Percentiles rank a stretch among this genome's conserved stretches.
Evolutionary conservation across 2,113 vertebrate genomes (phyloP).

Genomic region (Forbesichthys papilliferus): DNA sequence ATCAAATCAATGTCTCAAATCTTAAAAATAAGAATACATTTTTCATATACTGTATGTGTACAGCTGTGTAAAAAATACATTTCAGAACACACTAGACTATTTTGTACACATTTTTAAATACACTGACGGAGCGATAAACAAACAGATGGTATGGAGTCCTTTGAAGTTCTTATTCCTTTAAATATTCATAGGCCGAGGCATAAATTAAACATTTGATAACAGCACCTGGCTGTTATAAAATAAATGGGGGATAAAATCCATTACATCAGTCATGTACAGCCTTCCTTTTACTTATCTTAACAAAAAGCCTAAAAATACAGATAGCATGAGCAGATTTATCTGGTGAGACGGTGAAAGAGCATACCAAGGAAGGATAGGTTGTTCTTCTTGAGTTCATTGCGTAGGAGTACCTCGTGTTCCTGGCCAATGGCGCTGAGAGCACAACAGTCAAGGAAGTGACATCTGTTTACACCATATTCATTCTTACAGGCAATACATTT

Average conservation of each 20-base stretch:
- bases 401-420: constrained; percentile 91
- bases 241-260: constrained; percentile 83
- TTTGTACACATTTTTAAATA: constrained; percentile 6
- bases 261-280: constrained; percentile 76
- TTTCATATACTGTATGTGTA: too few relatives aligned
- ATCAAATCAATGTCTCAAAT: too few relatives aligned
- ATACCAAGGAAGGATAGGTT: constrained; percentile 95
- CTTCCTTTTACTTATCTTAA: constrained; percentile 48
- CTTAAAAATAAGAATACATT: too few relatives aligned
- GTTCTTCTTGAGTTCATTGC: constrained; percentile 88
- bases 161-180: constrained; percentile 86
- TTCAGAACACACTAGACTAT: constrained; percentile 1
- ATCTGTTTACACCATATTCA: neutral
- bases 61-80: neutral
- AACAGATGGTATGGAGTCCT: constrained; percentile 77
- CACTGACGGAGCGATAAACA: constrained; percentile 45
- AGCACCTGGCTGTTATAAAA: constrained; percentile 80
- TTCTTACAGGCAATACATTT: neutral
- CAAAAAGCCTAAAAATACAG: constrained; percentile 9
- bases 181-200: constrained; percentile 82
- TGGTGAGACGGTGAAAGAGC: constrained; percentile 44
- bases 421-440: constrained; percentile 87
- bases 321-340: constrained; percentile 5
- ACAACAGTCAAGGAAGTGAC: constrained; percentile 76
- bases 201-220: constrained; percentile 80